Evolutionary conservation across 2,797 vertebrate species (phyloP), one percentile per base, ranked within the genome.

Genomic region (Bufotes viridis): DNA sequence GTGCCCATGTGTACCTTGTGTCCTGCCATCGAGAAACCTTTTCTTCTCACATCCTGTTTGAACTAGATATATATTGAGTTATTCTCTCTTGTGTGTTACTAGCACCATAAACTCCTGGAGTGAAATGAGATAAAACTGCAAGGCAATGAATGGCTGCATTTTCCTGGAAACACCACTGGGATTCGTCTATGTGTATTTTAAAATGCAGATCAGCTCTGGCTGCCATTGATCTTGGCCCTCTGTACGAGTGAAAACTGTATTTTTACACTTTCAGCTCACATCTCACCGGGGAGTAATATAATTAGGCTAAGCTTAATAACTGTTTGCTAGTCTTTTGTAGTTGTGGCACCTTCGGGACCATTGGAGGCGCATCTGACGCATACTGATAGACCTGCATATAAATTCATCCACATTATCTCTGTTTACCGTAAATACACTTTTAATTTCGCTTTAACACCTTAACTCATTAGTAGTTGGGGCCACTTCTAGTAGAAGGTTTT

Each of bases 281-380:
- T 81, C 89, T 93, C 81, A 91, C 91, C 92, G 91, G 91, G 92
- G 90, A 90, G 89, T 90, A 91, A 92, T 90, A 92, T 90, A 93
- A 93, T 92, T 92, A 91, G 90, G 86, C 78, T 84, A 91, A 86
- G 92, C 87, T 79, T 91, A 92, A 91, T 93, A 90, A 92, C 81
- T 90, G 78, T 91, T 89, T 91, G 88, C 87, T 91, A 89, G 87
- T 89, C 0, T 90, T 92, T 89, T 87, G 80, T 87, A 90, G 88
- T 89, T 87, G 78, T 90, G 91, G 74, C 90, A 81, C 82, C 90
- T 85, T 85, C 78, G 90, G 89, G 86, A 49, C 83, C 53, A 17
- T 3, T 14, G 11, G 57, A 76, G 60, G 81, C 89, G 10, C 76
- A 5, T 14, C 58, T 81, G 89, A 79, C 90, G 88, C 82, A 91